Evolutionary conservation across 92 coral and sea anemone species (phyloP).

Genomic region (Muricea muricata): DNA sequence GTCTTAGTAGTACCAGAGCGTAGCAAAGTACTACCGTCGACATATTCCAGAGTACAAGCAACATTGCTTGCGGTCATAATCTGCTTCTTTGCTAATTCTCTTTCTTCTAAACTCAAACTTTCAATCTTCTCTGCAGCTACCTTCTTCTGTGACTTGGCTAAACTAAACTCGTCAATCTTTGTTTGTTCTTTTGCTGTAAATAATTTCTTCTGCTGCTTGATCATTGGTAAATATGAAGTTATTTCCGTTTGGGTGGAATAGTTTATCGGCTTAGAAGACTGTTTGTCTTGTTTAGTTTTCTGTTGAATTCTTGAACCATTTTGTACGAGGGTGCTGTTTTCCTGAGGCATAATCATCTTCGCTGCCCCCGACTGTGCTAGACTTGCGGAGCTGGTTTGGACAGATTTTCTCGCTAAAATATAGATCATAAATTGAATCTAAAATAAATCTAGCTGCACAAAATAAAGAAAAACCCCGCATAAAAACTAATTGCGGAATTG

Average conservation of each 20-base stretch:
- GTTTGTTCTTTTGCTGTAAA: neutral
- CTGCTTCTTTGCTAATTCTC: slow-evolving; percentile 50
- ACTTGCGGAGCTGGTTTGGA: neutral
- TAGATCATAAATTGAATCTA: neutral
- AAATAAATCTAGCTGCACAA: neutral
- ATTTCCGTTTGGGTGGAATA: neutral
- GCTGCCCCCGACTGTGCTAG: neutral
- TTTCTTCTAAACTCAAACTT: slow-evolving; percentile 58
- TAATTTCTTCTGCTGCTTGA: neutral
- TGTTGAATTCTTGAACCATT: neutral
- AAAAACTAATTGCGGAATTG: too few relatives aligned
- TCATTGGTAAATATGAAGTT: slow-evolving; percentile 21
- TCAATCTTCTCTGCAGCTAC: slow-evolving; percentile 38
- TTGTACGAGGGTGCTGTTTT: neutral
- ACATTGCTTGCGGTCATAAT: slow-evolving; percentile 77
- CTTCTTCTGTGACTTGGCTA: neutral
- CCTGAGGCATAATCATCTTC: neutral
- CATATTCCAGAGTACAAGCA: slow-evolving; percentile 73
- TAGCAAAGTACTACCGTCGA: slow-evolving; percentile 73
- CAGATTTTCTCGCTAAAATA: neutral
- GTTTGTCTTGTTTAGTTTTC: neutral
- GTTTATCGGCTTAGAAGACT: neutral
- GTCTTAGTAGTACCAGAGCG: slow-evolving; percentile 58
- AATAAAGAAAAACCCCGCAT: too few relatives aligned
- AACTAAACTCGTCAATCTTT: slow-evolving; percentile 1